Base-by-base conservation (phyloP, 2,888 invertebrate species). In the Morpho helenor region DNA sequence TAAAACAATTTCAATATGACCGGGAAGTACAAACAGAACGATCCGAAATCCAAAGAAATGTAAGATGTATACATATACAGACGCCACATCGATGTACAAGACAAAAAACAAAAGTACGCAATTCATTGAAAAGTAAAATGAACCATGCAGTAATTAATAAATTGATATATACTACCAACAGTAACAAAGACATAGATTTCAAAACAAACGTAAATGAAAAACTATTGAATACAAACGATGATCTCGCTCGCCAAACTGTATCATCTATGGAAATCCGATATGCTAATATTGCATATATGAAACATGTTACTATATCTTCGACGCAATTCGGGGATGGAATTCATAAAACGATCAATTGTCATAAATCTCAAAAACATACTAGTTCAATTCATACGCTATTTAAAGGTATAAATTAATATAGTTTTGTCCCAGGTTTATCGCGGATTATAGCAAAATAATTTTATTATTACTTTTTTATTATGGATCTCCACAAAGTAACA, bases 351-450 rank as follows among this genome's bases (percentile, higher is more conserved):
- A 41, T 40, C 16, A 23, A 45, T 23, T 16, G 31, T 46, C 51
- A 23, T 47, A 42, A 56, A 23, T 49, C 8, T 16, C 44, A 60
- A 56, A 49, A 59, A 22, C 53, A 63, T 22, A 60, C 31, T 55
- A 61, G 69, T 59, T 84, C 85, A 2, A 65, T 87, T 54, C 75
- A 76, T 58, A 86, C 85, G 8, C 73, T 88, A 62, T 87, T 82
- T 52, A 82, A 77, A 82, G 82, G 87, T 84, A 68, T 2, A 39
- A 41, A 44, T 39, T 45, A 8, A 31, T 44, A 8, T 45, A 41
- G 1, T 43, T 8, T 31, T 31, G 2, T 31, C 31, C 0, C 4
- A 31, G 3, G 31, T 31, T 31, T 31, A 31, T 31, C 31, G n/a
- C n/a, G n/a, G n/a, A n/a, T n/a, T n/a, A n/a, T n/a, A n/a, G n/a